Percentiles rank a stretch among this genome's conserved stretches.
These are phyloP conservation scores for Papilio gigon DNA, from an alignment of 2,888 invertebrate genomes.

Conservation along the genomic window DNA sequence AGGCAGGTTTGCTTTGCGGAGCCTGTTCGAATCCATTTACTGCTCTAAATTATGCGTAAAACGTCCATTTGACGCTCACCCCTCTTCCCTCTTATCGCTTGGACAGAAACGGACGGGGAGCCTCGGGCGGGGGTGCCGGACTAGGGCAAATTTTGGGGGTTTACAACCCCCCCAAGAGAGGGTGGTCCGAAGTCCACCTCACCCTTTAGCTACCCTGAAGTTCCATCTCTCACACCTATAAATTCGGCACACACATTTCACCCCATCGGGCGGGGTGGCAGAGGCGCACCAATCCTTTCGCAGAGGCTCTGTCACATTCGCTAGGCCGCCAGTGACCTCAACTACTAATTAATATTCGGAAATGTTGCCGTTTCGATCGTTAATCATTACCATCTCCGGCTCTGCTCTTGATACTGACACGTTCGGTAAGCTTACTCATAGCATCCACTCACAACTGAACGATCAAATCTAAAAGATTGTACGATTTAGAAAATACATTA, in stretches of 20 bases:
- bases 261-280: constrained; percentile 74
- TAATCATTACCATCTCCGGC: constrained; percentile 75
- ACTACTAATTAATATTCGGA: constrained; percentile 82
- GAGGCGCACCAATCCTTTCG: constrained; percentile 80
- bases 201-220: constrained; percentile 82
- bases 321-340: constrained; percentile 76
- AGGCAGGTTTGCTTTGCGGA: constrained; percentile 75
- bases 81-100: constrained; percentile 82
- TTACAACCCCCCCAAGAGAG: constrained; percentile 72
- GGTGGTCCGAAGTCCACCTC: constrained; percentile 81
- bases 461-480: constrained; percentile 36
- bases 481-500: not conserved
- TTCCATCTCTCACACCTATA: constrained; percentile 83
- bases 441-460: constrained; percentile 20
- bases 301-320: constrained; percentile 79
- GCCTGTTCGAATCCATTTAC: constrained; percentile 83
- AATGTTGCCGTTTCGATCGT: constrained; percentile 78
- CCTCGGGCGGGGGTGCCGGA: constrained; percentile 81
- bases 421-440: constrained; percentile 13
- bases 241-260: constrained; percentile 82
- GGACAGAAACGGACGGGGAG: constrained; percentile 78
- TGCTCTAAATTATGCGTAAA: constrained; percentile 84
- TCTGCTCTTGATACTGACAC: constrained; percentile 63
- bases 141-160: constrained; percentile 79
- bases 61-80: constrained; percentile 83